phyloP scores from a whole-genome alignment of 2,888 invertebrate species.

The Nephrotoma guestfalica region DNA sequence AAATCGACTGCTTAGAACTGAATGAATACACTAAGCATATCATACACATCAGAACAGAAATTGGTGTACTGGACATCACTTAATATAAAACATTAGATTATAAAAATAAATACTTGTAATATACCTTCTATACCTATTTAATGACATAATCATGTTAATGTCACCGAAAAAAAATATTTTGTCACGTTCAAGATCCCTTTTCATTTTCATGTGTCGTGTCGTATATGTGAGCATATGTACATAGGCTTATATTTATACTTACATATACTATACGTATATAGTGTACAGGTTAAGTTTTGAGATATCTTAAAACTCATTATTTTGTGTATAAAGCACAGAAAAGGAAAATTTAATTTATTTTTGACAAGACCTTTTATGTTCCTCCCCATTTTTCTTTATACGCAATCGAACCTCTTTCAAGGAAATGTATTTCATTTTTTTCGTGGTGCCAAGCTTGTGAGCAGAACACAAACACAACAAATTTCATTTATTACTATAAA shows the following conservation, averaged over 20 bases:
- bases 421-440: not conserved
- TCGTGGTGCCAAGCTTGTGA: not conserved
- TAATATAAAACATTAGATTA: too few relatives aligned
- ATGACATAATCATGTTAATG: not conserved
- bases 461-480: not conserved
- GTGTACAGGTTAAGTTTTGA: too few relatives aligned
- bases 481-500: not conserved
- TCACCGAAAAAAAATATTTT: not conserved
- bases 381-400: not conserved
- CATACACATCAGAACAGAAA: too few relatives aligned
- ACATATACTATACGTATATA: too few relatives aligned
- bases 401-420: not conserved
- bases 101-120: too few relatives aligned
- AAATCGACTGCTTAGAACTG: too few relatives aligned
- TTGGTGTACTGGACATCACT: too few relatives aligned
- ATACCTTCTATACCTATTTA: too few relatives aligned
- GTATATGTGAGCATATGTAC: not conserved
- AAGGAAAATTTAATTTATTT: not conserved
- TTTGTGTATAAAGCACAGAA: not conserved
- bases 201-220: not conserved
- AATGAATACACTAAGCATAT: too few relatives aligned
- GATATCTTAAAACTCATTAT: not conserved
- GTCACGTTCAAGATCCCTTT: not conserved
- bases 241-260: not conserved
- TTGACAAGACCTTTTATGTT: not conserved